Base-by-base conservation (phyloP, 2,113 vertebrate genomes). In the Oncorhynchus mykiss region DNA sequence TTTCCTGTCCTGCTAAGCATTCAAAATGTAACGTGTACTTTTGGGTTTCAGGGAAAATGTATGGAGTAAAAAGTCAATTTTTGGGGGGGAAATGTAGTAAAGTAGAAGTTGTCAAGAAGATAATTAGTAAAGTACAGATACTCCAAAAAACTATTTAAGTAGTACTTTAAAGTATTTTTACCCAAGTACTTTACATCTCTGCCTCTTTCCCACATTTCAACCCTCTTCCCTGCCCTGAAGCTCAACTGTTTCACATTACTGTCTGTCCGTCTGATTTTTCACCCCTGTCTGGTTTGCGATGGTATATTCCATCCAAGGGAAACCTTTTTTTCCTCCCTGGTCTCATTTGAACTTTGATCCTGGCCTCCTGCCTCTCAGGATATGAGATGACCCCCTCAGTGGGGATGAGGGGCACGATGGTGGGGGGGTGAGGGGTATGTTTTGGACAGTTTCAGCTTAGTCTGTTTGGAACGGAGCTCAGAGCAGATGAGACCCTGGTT, bases 311-410 rank as follows among this genome's bases (percentile, higher is more conserved):
- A 76, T 88, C 85, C 88, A 84, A 78, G 65, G 86, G 88, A 87
- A 70, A n/a, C 39, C 67, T 25, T 76, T 68, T 34, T 71, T 68
- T 64, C 75, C 39, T 14, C 45, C 45, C 79, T 45, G 68, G 76
- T 87, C 83, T 84, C 80, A 78, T 82, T 83, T 93, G 90, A 93
- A 90, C 90, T 91, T 78, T 92, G 89, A 92, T 91, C 88, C 86
- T 59, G 70, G 84, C 77, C 86, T 85, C 76, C 87, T 88, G 82
- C 86, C 85, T 92, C 86, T 85, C 84, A 81, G 82, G 84, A 90
- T 89, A 87, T 90, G 86, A 91, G 86, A 87, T 86, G 85, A 87
- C 78, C 84, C 80, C 78, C 75, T 88, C 75, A 54, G 79, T 83
- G 80, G 75, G 75, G 27, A 11, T 25, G 65, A 16, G 25, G 65